Evolutionary conservation across 2,797 vertebrate genomes (phyloP).

Genomic region (Poecilia gillii): DNA sequence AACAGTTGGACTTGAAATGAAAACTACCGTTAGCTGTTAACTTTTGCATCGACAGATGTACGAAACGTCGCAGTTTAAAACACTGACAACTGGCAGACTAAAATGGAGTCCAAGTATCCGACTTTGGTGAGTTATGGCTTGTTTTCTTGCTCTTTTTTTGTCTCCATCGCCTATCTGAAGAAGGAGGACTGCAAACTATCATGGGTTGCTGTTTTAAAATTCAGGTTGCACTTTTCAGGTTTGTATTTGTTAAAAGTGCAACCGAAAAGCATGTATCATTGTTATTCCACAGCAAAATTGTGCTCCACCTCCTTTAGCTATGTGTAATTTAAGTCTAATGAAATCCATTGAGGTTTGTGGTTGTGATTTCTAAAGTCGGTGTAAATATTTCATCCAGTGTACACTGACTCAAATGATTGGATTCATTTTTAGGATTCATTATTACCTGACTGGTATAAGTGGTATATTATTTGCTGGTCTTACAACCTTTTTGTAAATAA

Average conservation of each 20-base stretch:
- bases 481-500: background rate
- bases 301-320: background rate
- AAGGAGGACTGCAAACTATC: background rate
- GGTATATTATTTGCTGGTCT: background rate
- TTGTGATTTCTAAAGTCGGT: background rate
- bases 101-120: constrained; percentile 53
- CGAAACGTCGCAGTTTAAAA: background rate
- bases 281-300: background rate
- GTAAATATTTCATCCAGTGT: too few species aligned
- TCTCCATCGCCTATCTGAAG: background rate
- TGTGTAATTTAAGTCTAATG: background rate
- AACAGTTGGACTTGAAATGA: background rate
- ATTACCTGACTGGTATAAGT: background rate
- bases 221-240: too few species aligned
- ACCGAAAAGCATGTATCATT: too few species aligned
- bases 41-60: background rate
- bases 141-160: background rate
- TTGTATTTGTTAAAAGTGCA: too few species aligned
- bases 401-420: background rate
- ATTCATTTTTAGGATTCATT: background rate
- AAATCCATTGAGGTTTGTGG: background rate
- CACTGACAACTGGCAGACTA: background rate
- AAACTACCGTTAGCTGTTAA: constrained; percentile 15
- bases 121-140: constrained; percentile 40
- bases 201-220: too few species aligned